phyloP scores from a whole-genome alignment of 1,140 invertebrate species.

The Meloidogyne hapla region DNA sequence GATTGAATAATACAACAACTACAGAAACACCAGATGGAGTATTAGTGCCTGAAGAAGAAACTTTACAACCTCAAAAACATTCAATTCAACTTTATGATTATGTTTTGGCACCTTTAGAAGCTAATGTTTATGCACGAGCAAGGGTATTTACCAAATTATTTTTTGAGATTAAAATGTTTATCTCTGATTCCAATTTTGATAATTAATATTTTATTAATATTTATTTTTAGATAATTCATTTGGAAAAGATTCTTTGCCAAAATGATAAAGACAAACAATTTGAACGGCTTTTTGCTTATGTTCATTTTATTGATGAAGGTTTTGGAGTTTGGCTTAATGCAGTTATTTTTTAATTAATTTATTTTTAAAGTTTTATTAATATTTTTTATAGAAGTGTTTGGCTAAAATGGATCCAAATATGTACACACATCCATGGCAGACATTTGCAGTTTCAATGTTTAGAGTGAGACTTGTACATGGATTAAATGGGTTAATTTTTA shows the following conservation, averaged over 20 bases:
- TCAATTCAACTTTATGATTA: constrained; percentile 27
- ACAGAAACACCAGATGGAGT: not conserved
- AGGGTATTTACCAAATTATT: constrained; percentile 3
- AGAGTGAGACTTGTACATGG: constrained; percentile 13
- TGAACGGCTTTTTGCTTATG: constrained; percentile 17
- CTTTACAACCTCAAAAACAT: not conserved
- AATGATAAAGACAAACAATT: not conserved
- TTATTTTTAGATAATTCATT: constrained; percentile 7
- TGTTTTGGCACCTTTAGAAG: constrained; percentile 40
- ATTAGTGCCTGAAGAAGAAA: not conserved
- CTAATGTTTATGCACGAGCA: constrained; percentile 31
- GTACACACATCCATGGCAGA: constrained; percentile 38
- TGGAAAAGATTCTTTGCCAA: not conserved
- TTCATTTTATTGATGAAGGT: constrained; percentile 39
- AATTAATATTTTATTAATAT: too few species aligned
- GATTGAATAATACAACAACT: not conserved
- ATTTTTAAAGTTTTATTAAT: not conserved
- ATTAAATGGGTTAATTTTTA: not conserved
- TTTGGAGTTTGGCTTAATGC: constrained; percentile 29
- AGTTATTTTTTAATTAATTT: constrained; percentile 19
- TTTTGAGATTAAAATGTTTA: too few species aligned
- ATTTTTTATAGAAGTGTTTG: constrained; percentile 29
- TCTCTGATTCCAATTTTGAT: too few species aligned
- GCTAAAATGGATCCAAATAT: constrained; percentile 35
- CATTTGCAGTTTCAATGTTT: constrained; percentile 36